Evolutionary conservation across 2,797 vertebrate genomes (phyloP).

Genomic region (Ammospiza maritima): DNA sequence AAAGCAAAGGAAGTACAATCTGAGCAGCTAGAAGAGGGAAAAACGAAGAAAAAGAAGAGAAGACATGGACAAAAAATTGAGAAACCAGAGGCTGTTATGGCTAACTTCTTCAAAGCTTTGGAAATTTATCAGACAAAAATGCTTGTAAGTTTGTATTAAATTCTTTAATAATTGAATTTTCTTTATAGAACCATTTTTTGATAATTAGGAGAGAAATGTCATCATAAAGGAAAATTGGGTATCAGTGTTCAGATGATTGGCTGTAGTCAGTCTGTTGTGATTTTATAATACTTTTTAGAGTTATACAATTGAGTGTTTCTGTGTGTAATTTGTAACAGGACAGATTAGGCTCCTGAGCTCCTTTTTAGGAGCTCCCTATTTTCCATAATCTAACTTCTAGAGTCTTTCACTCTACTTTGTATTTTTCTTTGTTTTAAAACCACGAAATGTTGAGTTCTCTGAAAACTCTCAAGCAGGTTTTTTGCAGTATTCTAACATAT

Average conservation of each 20-base stretch:
- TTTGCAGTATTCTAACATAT: neutral
- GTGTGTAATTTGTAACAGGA: neutral
- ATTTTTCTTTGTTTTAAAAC: neutral
- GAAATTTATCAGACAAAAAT: conserved; percentile 97
- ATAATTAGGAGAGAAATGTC: neutral
- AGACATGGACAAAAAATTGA: conserved; percentile 86
- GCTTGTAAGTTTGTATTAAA: conserved; percentile 80
- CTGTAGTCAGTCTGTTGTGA: neutral
- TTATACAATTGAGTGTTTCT: neutral
- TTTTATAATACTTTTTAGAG: neutral
- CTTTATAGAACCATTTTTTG: neutral
- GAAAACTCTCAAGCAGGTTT: neutral
- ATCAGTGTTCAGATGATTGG: neutral
- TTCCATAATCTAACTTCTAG: neutral
- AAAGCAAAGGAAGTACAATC: conserved; percentile 81
- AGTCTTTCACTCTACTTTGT: neutral
- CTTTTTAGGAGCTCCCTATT: neutral
- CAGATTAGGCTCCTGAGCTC: neutral
- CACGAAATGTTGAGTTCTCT: neutral
- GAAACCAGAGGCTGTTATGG: conserved; percentile 90
- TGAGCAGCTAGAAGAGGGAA: conserved; percentile 76
- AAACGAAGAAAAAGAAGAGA: conserved; percentile 84
- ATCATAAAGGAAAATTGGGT: neutral
- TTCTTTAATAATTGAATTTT: neutral
- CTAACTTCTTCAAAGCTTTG: conserved; percentile 92